A percentile compares a stretch with the other conserved stretches of the same genome.
These are phyloP conservation scores for Prunella strophiata DNA, from an alignment of 2,797 vertebrate genomes.

Conservation along the genomic window DNA sequence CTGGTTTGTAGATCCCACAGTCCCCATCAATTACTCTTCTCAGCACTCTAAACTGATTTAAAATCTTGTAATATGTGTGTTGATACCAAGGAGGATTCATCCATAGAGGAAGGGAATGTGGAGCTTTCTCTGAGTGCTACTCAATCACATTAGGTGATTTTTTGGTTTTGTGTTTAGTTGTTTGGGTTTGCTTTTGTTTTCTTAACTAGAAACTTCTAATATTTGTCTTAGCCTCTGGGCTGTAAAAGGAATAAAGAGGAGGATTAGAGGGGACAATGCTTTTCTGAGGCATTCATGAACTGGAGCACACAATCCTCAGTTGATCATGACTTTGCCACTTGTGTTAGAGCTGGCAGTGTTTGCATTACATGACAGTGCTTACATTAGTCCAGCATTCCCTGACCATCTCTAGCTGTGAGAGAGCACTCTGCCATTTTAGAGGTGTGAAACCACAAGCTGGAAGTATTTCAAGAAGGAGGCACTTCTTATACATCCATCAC, in stretches of 20 bases:
- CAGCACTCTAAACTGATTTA: accelerated
- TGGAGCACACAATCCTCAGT: background rate
- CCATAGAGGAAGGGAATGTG: background rate
- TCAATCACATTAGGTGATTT: background rate
- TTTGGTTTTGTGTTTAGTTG: background rate
- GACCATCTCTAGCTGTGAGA: background rate
- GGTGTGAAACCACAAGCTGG: background rate
- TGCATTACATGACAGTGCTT: background rate
- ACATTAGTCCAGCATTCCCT: background rate
- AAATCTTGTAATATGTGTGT: background rate
- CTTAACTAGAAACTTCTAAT: background rate
- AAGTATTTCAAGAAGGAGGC: background rate
- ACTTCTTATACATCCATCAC: background rate
- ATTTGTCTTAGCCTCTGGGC: background rate
- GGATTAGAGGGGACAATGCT: background rate
- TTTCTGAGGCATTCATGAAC: background rate
- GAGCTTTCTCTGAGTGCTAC: background rate
- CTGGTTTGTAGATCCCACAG: background rate
- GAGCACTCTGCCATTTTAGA: background rate
- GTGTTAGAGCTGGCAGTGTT: background rate
- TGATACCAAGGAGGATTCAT: background rate
- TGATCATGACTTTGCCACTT: background rate
- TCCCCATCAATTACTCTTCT: background rate
- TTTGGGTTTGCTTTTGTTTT: background rate
- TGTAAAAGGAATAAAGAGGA: background rate